phyloP scores from a whole-genome alignment of 1,140 invertebrate genomes.

The Aporrectodea caliginosa region DNA sequence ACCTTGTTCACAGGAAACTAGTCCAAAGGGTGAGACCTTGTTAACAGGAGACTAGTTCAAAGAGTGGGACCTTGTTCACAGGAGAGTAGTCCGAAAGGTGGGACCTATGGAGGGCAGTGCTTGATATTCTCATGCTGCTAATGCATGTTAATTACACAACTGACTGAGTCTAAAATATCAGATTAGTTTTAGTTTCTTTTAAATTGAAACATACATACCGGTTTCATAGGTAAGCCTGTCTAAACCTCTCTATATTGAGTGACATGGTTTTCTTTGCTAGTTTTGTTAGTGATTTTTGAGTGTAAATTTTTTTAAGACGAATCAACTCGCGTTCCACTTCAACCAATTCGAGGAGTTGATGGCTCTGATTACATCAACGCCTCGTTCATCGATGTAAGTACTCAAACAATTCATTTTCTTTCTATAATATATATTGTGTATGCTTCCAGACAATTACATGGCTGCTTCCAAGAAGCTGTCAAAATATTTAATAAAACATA shows the following conservation, averaged over 20 bases:
- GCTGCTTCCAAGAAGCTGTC: neutral
- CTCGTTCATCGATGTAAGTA: constrained; percentile 80
- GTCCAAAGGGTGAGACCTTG: too few species aligned
- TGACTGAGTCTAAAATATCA: neutral
- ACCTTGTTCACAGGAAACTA: too few species aligned
- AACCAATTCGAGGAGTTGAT: constrained; percentile 83
- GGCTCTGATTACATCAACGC: constrained; percentile 99
- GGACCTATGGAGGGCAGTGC: too few species aligned
- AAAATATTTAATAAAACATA: neutral
- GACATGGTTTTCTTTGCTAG: neutral
- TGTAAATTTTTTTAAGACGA: constrained; percentile 60
- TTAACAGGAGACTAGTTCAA: too few species aligned
- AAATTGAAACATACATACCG: neutral
- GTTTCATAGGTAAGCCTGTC: neutral
- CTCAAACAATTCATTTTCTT: neutral
- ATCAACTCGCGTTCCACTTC: constrained; percentile 86
- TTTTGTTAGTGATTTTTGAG: neutral
- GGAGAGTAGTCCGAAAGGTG: too few species aligned
- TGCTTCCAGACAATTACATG: too few species aligned
- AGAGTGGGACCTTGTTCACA: too few species aligned
- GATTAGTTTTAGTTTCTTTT: neutral
- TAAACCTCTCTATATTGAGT: neutral
- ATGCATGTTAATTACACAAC: neutral
- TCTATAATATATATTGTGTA: too few species aligned
- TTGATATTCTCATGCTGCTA: too few species aligned